These are phyloP conservation scores for Callionymus lyra DNA, from an alignment of 2,113 vertebrate species.

Conservation along the genomic window DNA sequence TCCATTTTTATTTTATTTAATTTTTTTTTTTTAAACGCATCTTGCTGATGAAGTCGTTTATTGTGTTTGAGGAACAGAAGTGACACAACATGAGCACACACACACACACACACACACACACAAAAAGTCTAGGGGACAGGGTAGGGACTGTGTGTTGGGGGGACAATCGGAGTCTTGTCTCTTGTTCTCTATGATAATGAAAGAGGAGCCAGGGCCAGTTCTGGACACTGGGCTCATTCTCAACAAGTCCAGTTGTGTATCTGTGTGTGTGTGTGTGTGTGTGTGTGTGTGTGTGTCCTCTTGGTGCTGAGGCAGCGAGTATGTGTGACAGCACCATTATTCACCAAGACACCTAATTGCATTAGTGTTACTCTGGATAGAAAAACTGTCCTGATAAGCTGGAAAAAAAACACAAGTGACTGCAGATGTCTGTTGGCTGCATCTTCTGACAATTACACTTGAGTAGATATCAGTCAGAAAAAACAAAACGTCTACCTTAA, in stretches of 20 bases:
- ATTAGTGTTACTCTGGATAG: conserved; percentile 39
- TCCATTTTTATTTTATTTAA: no score
- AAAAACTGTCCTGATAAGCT: conserved; percentile 21
- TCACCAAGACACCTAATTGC: conserved; percentile 53
- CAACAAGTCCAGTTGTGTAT: conserved; percentile 45
- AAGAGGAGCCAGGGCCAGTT: conserved; percentile 35
- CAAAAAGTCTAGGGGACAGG: no score
- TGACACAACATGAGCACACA: conserved; percentile 39
- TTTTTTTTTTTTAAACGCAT: no score
- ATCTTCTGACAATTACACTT: no score
- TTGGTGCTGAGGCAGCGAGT: conserved; percentile 56
- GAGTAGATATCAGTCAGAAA: no score
- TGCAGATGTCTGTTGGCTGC: conserved; percentile 3
- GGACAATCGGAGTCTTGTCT: conserved; percentile 50
- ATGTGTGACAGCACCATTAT: conserved; percentile 61
- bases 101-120: no score
- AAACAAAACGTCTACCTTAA: no score
- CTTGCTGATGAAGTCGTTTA: no score
- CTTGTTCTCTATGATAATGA: conserved; percentile 44
- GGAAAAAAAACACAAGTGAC: conserved; percentile 7
- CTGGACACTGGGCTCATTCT: conserved; percentile 50
- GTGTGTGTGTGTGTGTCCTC: conserved; percentile 37
- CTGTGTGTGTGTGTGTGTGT: conserved; percentile 3
- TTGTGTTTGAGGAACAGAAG: no score
- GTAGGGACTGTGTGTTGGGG: conserved; percentile 13